Base-by-base conservation (phyloP, 2,113 vertebrate genomes). In the Erythrolamprus reginae region DNA sequence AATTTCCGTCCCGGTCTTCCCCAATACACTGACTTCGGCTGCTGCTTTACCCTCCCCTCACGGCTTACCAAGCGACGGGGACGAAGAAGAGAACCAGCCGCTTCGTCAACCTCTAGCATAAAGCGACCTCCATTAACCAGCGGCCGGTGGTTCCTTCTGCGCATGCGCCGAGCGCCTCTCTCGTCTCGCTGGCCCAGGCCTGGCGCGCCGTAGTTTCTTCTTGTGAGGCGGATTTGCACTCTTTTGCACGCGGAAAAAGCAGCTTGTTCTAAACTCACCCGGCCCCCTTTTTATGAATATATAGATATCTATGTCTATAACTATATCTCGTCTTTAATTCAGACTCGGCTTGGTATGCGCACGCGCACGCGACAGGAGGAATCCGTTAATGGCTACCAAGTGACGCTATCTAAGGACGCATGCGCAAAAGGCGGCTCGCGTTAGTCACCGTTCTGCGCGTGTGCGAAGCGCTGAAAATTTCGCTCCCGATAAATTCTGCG, bases 341-440 rank as follows among this genome's bases (percentile, higher is more conserved):
- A 5, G 45, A 2, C 45, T 5, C 23, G 53, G 3, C 38, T 45
- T 42, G n/a, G n/a, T n/a, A n/a, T n/a, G n/a, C 5, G 58, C 1
- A 47, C 47, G 87, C 70, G 83, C 21, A 51, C 70, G 70, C 70
- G 33, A 77, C 70, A 3, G 21, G 33, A 42, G 17, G 17, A 2
- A 0, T 15, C 9, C 33, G 33, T 3, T 42, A 19, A 77, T 1
- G 7, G 17, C 3, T 1, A 0, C 1, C 15, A 42, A 42, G 17
- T 38, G 33, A 77, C 33, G 70, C 7, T 1, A 21, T 4, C 33
- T 17, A 42, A 42, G 3, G 1, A 3, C 70, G 70, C 70, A 21
- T 42, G 70, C 70, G 70, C 70, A 77, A 21, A 77, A 77, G 33
- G 19, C 33, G n/a, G n/a, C 1, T 77, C 33, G 1, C 7, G 33